Evolutionary conservation across 2,797 vertebrate species (phyloP), one percentile per base, ranked within the genome.

Genomic region (Ctenopoma multispine): DNA sequence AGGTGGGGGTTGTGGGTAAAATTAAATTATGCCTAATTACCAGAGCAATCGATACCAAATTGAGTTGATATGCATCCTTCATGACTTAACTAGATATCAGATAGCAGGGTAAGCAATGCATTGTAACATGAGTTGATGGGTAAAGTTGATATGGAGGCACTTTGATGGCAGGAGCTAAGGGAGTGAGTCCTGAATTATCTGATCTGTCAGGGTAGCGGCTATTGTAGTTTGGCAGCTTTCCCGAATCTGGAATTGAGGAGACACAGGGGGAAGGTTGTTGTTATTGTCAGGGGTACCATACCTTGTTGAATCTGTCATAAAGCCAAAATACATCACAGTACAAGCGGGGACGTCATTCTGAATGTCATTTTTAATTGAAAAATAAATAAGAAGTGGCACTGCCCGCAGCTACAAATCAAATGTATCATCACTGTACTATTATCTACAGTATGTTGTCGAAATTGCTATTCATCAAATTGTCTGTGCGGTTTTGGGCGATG

Each of bases 1-100:
- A 71, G 71, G 60, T 20, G 44, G 69, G 63, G 62, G 58, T 14
- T 56, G 63, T 6, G 76, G 73, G 72, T 18, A 49, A 81, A 90
- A 92, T 92, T 89, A 78, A 90, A 90, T 92, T 88, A 88, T 43
- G 77, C 63, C 85, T 91, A 92, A 93, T 92, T 92, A 87, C 80
- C 77, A 81, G 85, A 75, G 79, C 69, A 87, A 85, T 90, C 80
- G 31, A 92, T 89, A 69, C 65, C 76, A 88, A 90, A 92, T 90
- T 90, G 88, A 92, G 89, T 89, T 86, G 83, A 90, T 87, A 89
- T 83, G 81, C 85, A 85, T 89, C 79, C 72, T 90, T 87, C 81
- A 84, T 87, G 88, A 90, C 83, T 89, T 90, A 91, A 90, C 87
- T 74, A 88, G 90, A 89, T 90, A 87, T 78, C 77, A 80, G 86